phyloP scores from a whole-genome alignment of 2,113 vertebrate genomes.

The Nycticorax nycticorax region DNA sequence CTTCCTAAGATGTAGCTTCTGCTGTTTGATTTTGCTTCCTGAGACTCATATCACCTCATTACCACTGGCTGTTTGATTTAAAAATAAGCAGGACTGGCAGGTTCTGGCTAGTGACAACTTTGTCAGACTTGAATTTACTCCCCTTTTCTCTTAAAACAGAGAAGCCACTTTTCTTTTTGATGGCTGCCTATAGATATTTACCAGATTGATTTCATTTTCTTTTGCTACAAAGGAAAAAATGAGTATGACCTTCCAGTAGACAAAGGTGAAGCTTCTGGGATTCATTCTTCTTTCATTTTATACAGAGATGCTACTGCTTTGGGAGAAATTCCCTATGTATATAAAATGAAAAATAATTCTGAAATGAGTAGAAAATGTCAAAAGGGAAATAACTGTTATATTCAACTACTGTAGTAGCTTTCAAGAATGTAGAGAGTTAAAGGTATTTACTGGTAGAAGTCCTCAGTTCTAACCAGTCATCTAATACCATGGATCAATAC shows the following conservation, averaged over 20 bases:
- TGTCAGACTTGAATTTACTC: conserved; percentile 39
- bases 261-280: conserved; percentile 14
- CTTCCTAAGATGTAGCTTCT: conserved; percentile 23
- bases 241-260: conserved; percentile 21
- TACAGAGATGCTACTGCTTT: neutral
- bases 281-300: conserved; percentile 3
- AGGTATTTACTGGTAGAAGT: neutral
- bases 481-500: neutral
- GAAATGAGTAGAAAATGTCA: neutral
- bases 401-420: neutral
- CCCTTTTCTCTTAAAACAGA: conserved; percentile 19
- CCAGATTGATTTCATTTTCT: conserved; percentile 48
- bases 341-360: neutral
- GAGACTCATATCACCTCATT: conserved; percentile 20
- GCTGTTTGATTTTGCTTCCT: conserved; percentile 30
- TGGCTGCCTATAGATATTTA: conserved; percentile 39
- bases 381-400: neutral
- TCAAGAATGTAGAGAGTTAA: neutral
- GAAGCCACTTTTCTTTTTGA: conserved; percentile 50
- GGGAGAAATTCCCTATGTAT: neutral
- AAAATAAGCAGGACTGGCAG: conserved; percentile 37
- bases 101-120: conserved; percentile 34
- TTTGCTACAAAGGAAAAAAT: conserved; percentile 15
- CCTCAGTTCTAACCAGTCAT: neutral
- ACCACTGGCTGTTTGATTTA: conserved; percentile 16